Percentiles rank a stretch among this genome's conserved stretches.
These are phyloP conservation scores for Lacerta viridis DNA, from an alignment of 2,797 vertebrate genomes.

Conservation along the genomic window DNA sequence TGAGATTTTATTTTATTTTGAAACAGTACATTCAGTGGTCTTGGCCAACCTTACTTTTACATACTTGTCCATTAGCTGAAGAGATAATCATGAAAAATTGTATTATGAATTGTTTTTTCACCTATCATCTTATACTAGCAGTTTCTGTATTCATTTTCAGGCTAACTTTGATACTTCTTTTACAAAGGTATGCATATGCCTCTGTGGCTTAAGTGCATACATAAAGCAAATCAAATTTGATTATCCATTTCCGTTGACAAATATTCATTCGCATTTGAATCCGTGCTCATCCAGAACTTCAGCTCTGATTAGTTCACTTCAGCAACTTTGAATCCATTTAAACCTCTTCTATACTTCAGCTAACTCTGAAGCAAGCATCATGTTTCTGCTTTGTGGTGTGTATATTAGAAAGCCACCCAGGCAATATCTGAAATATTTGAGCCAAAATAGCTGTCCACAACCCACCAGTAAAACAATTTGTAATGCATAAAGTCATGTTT, in stretches of 20 bases:
- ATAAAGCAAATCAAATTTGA: constrained; percentile 12
- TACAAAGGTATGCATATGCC: neutral
- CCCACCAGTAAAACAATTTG: neutral
- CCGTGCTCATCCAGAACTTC: constrained; percentile 4
- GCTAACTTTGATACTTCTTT: neutral
- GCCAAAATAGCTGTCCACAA: neutral
- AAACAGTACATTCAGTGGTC: neutral
- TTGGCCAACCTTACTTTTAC: neutral
- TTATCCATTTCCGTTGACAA: neutral
- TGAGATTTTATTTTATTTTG: neutral
- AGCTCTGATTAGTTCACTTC: constrained; percentile 16
- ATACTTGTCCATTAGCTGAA: neutral
- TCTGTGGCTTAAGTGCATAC: neutral
- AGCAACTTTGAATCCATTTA: neutral
- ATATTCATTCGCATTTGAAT: constrained; percentile 11
- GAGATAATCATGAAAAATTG: neutral
- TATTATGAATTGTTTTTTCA: neutral
- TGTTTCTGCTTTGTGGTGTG: neutral
- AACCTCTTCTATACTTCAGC: neutral
- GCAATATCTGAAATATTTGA: neutral
- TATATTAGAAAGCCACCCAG: neutral
- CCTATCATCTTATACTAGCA: too few relatives aligned
- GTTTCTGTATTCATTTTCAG: neutral
- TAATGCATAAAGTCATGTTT: neutral
- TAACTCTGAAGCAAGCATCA: neutral